phyloP scores from a whole-genome alignment of 2,113 vertebrate species.

The Cyanoramphus novaezelandiae region DNA sequence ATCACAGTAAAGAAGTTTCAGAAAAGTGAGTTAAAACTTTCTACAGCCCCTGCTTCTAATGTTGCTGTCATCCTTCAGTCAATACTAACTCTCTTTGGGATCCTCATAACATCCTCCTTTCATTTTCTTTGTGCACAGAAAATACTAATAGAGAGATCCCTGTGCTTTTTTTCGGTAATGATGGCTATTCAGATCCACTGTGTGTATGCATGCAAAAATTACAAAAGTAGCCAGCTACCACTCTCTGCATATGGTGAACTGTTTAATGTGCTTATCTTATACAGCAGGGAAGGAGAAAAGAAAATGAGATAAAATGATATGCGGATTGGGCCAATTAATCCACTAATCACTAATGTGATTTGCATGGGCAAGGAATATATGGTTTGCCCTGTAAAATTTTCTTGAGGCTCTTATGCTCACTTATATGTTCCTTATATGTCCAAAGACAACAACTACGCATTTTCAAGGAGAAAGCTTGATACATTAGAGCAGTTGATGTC shows the following conservation, averaged over 20 bases:
- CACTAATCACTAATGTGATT: conserved; percentile 10
- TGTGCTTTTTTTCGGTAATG: neutral
- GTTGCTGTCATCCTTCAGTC: neutral
- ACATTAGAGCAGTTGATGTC: too few relatives aligned
- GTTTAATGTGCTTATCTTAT: neutral
- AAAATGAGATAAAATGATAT: neutral
- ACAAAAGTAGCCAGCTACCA: neutral
- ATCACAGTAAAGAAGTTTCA: neutral
- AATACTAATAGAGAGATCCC: neutral
- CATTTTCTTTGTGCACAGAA: neutral
- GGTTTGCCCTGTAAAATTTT: neutral
- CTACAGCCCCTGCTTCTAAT: neutral
- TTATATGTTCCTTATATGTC: neutral
- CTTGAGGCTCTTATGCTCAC: neutral
- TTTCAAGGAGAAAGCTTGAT: neutral
- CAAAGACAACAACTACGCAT: neutral
- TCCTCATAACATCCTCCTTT: neutral
- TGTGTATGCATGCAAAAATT: neutral
- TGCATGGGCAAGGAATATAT: neutral
- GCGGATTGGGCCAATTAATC: neutral
- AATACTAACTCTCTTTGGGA: neutral
- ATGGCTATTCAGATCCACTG: neutral
- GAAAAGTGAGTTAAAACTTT: neutral
- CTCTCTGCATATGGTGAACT: neutral
- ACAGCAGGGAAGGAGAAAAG: neutral